These are phyloP conservation scores for Procambarus virginalis DNA, from an alignment of 1,140 invertebrate genomes.

Conservation along the genomic window DNA sequence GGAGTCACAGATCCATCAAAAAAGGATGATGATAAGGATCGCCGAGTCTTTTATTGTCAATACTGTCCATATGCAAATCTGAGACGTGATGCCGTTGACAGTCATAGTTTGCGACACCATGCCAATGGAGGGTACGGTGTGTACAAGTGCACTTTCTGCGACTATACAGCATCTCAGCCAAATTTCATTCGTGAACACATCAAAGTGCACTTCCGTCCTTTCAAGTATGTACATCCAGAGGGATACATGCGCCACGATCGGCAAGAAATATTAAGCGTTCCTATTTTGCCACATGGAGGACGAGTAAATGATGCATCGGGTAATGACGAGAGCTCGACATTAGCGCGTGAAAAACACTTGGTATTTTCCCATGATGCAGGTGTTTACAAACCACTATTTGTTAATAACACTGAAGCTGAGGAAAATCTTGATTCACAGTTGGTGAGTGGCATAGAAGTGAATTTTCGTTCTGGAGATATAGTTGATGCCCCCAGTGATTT, in stretches of 20 bases:
- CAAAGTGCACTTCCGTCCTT: conserved; percentile 82
- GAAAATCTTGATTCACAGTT: conserved; percentile 46
- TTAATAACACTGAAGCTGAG: conserved; percentile 12
- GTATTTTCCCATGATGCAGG: conserved; percentile 36
- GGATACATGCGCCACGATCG: conserved; percentile 68
- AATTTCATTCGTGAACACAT: conserved; percentile 87
- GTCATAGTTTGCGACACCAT: conserved; percentile 84
- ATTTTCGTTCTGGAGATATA: conserved; percentile 67
- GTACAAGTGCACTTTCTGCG: conserved; percentile 87
- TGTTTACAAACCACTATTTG: conserved; percentile 13
- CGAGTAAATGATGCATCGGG: conserved; percentile 30
- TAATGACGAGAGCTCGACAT: conserved; percentile 8
- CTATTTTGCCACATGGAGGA: conserved; percentile 15
- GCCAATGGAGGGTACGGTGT: conserved; percentile 77
- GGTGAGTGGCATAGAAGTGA: conserved; percentile 63
- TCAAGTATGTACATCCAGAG: conserved; percentile 69
- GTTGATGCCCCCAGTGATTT: conserved; percentile 68
- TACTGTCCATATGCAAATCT: conserved; percentile 86
- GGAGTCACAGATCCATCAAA: conserved; percentile 71
- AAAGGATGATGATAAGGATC: conserved; percentile 72
- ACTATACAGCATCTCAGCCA: conserved; percentile 85
- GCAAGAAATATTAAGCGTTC: conserved; percentile 63
- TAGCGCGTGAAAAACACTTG: conserved; percentile 36
- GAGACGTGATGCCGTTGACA: conserved; percentile 83
- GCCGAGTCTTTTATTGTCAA: conserved; percentile 79